A percentile compares a stretch with the other conserved stretches of the same genome.
Conservation (phyloP, 37 sponge, comb jelly and placozoan species). For the Tethya wilhelma region DNA sequence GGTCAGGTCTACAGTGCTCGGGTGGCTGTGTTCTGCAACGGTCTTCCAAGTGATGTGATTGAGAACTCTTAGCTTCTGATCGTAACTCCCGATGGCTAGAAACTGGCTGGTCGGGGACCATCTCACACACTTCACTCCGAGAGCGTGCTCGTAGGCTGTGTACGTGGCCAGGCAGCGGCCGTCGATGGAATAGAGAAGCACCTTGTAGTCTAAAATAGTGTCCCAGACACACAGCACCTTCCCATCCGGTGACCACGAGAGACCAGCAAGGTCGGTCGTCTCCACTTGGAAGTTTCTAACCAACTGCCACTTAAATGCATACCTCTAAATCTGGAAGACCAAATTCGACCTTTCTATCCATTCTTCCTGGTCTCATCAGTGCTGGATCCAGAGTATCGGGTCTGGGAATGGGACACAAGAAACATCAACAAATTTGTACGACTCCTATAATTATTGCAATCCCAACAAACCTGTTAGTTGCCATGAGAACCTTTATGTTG, state of each 20-base stretch:
- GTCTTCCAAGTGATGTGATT: slow-evolving; percentile 93
- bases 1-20: slow-evolving; percentile 23
- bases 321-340: slow-evolving; percentile 96
- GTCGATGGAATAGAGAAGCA: slow-evolving; percentile 84
- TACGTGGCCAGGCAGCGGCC: slow-evolving; percentile 76
- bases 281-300: slow-evolving; percentile 83
- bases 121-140: slow-evolving; percentile 79
- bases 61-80: slow-evolving; percentile 81
- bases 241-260: slow-evolving; percentile 88
- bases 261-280: slow-evolving; percentile 82
- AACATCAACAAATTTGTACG: neutral
- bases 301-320: slow-evolving; percentile 88
- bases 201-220: slow-evolving; percentile 65
- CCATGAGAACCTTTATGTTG: slow-evolving; percentile 97
- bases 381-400: slow-evolving; percentile 99
- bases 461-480: slow-evolving; percentile 78
- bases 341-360: slow-evolving; percentile 98
- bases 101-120: slow-evolving; percentile 94
- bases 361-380: slow-evolving; percentile 92
- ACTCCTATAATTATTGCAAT: neutral
- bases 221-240: slow-evolving; percentile 85
- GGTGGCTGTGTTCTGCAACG: slow-evolving; percentile 73
- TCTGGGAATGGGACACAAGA: slow-evolving; percentile 23
- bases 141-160: slow-evolving; percentile 72
- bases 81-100: slow-evolving; percentile 92